Evolutionary conservation across 2,113 vertebrate genomes (phyloP), one percentile per base, ranked within the genome.

Genomic region (Rynchops niger): DNA sequence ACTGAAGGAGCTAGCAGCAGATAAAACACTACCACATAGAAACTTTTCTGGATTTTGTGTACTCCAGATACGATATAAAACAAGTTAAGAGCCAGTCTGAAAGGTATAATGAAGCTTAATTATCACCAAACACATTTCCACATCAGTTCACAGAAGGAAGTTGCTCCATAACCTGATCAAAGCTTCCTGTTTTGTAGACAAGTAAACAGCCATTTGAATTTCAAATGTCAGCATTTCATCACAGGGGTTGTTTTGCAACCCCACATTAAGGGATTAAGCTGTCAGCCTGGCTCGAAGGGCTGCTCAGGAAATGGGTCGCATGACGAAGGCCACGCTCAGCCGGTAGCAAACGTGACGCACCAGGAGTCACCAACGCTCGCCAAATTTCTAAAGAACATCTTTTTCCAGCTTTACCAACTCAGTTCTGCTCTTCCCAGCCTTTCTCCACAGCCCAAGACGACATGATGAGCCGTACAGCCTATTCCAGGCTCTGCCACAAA

Each of bases 191-290:
- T 83, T 56, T 58, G 63, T 19, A 67, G 19, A 25, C 36, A 7
- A 80, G 88, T 77, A 92, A 95, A 92, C 84, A 94, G 25, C 56
- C 20, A 15, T 36, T 65, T 81, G 72, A 80, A 77, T 91, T 71
- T 50, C 76, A 29, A 21, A 50, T 49, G 88, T 65, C 93, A 87
- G 91, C 77, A 18, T 71, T 90, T 93, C 85, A 69, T 34, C 34
- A 7, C 17, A 17, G 47, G 69, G 53, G 8, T 22, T 63, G 90
- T 83, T 91, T 40, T 50, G 59, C 56, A 92, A 55, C 6, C 76
- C 42, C 11, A 3, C 52, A 30, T 11, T 1, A 12, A 59, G 42
- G 53, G 43, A 53, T 34, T 14, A 49, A 43, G 15, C 10, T 7
- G 40, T 30, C 84, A 86, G 90, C 13, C 7, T 12, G 8, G 74